Evolutionary conservation across 1,140 invertebrate species (phyloP).

Genomic region (Coboldia fuscipes): DNA sequence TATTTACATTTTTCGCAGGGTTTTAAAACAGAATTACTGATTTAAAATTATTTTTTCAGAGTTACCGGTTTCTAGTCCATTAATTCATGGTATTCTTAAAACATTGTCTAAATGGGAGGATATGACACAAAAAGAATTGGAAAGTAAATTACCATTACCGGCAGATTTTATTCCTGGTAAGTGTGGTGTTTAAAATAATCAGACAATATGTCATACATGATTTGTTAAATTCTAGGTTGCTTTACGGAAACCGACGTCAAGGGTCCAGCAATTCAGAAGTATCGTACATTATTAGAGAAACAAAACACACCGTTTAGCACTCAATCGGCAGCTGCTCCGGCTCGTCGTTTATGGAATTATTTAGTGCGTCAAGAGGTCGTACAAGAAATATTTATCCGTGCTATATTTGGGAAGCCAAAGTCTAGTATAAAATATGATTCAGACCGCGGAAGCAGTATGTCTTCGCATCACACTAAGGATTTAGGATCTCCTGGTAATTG

Average conservation of each 20-base stretch:
- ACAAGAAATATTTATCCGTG: conserved; percentile 88
- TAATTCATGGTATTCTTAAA: conserved; percentile 73
- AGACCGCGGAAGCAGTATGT: neutral
- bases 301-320: conserved; percentile 86
- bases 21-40: too few species aligned
- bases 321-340: conserved; percentile 56
- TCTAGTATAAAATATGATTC: neutral
- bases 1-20: conserved; percentile 23
- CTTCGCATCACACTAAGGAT: neutral
- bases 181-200: neutral
- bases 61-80: conserved; percentile 79
- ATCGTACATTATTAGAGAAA: conserved; percentile 74
- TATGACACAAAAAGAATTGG: conserved; percentile 51
- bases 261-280: conserved; percentile 79
- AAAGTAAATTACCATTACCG: conserved; percentile 47
- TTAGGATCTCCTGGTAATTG: neutral
- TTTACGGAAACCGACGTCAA: conserved; percentile 45
- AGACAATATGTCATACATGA: neutral
- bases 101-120: conserved; percentile 77
- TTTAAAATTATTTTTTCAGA: conserved; percentile 29
- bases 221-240: conserved; percentile 28
- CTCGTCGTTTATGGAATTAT: conserved; percentile 80
- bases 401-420: conserved; percentile 62
- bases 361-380: conserved; percentile 80
- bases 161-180: conserved; percentile 48